These are phyloP conservation scores for Acestrorhynchus altus DNA, from an alignment of 2,797 vertebrate genomes.

Conservation along the genomic window DNA sequence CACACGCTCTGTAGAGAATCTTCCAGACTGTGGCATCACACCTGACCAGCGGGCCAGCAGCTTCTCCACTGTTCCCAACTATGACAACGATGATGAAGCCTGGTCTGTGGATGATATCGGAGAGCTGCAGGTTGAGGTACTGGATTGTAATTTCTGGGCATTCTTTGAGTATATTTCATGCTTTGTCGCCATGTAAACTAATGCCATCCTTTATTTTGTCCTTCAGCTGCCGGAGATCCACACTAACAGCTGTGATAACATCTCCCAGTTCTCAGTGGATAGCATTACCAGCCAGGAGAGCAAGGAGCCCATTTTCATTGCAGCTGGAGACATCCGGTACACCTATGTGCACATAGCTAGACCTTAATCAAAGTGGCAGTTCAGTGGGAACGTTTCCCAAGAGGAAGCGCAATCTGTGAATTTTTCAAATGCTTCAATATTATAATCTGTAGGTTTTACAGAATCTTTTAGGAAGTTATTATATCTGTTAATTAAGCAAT, in stretches of 20 bases:
- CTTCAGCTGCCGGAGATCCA: constrained; percentile 89
- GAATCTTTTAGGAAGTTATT: too few species aligned
- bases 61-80: constrained; percentile 91
- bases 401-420: too few species aligned
- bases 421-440: too few species aligned
- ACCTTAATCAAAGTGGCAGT: too few species aligned
- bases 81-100: constrained; percentile 95
- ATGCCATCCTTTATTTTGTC: constrained; percentile 7
- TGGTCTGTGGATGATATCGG: constrained; percentile 96
- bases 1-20: constrained; percentile 94
- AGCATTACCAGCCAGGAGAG: constrained; percentile 97
- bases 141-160: background rate
- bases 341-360: background rate
- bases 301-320: constrained; percentile 94
- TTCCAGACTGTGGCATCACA: constrained; percentile 88
- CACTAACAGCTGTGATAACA: constrained; percentile 97
- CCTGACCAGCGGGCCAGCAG: constrained; percentile 88
- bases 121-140: constrained; percentile 95
- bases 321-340: constrained; percentile 94
- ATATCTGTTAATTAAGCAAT: too few species aligned
- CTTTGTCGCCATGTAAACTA: background rate
- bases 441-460: too few species aligned
- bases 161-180: background rate
- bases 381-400: too few species aligned
- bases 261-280: constrained; percentile 98